Evolutionary conservation across 2,888 invertebrate species (phyloP), one percentile per base, ranked within the genome.

Genomic region (Andrena praecox): DNA sequence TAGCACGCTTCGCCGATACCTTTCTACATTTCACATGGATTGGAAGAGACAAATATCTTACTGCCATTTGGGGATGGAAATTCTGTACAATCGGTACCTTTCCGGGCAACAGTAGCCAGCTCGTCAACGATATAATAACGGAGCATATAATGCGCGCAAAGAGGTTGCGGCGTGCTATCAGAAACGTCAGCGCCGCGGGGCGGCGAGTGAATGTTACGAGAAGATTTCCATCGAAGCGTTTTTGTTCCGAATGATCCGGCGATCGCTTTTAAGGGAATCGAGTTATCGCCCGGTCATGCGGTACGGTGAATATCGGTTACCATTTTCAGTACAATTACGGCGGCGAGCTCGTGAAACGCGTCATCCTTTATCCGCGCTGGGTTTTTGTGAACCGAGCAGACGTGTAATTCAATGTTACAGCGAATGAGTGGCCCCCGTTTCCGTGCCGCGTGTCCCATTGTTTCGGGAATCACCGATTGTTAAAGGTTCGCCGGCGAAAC

Each of bases 391-490:
- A 50, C 50, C 75, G 71, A 50, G 31, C 31, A n/a, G 12, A 70
- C 74, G 75, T 71, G 60, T 70, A 71, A 75, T 75, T 75, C 59
- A 59, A 56, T 71, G 75, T 75, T 59, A 60, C 33, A 50, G 48
- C 71, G 60, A 50, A 35, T 33, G 75, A 60, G 48, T 71, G 71
- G 60, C 20, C 59, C 20, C 33, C 20, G 60, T 60, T 70, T 60
- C 60, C 33, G 48, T 50, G 59, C 59, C 33, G 31, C 20, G 35
- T n/a, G 50, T 33, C n/a, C 71, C 50, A 60, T 60, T 75, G 59
- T 71, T 60, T 33, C 48, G 10, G n/a, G 31, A 27, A 33, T 29
- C 60, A 29, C 33, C 33, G 59, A 16, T 42, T 12, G 60, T 71
- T 50, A 33, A 71, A 60, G 60, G 59, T 69, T 24, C 66, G 24